phyloP scores from a whole-genome alignment of 2,888 invertebrate species.

The Timema cristinae region DNA sequence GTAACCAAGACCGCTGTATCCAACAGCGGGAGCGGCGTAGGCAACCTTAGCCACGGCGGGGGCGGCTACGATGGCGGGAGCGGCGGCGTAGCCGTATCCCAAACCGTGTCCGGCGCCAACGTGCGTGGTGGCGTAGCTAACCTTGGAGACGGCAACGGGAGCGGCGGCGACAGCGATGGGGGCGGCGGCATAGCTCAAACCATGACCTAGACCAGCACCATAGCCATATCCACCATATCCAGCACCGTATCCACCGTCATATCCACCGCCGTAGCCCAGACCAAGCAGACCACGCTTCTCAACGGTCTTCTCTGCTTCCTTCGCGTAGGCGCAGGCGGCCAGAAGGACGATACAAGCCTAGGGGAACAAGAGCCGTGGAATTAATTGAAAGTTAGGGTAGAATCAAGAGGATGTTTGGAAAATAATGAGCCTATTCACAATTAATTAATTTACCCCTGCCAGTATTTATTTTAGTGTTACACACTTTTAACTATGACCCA shows the following conservation, averaged over 20 bases:
- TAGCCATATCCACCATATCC: background rate
- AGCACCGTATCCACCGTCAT: constrained; percentile 21
- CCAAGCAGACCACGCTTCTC: constrained; percentile 38
- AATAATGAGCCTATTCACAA: too few species aligned
- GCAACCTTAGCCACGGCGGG: background rate
- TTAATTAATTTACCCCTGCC: too few species aligned
- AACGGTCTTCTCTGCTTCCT: constrained; percentile 36
- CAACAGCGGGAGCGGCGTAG: constrained; percentile 16
- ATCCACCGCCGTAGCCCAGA: constrained; percentile 29
- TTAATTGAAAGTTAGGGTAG: background rate
- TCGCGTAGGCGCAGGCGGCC: constrained; percentile 28
- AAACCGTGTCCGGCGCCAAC: constrained; percentile 1
- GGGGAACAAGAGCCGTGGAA: background rate
- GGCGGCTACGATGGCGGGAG: background rate
- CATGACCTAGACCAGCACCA: background rate
- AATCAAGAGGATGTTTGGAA: too few species aligned
- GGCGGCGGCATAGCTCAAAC: too few species aligned
- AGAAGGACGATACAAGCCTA: constrained; percentile 29
- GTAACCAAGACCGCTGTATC: constrained; percentile 17
- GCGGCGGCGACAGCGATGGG: constrained; percentile 1
- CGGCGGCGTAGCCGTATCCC: constrained; percentile 16
- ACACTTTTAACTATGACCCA: too few species aligned
- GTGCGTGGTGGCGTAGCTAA: constrained; percentile 13
- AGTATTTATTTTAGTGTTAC: too few species aligned
- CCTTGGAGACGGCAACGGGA: constrained; percentile 11